Conservation (phyloP, 2,113 vertebrate species). For the Coracopsis vasa region DNA sequence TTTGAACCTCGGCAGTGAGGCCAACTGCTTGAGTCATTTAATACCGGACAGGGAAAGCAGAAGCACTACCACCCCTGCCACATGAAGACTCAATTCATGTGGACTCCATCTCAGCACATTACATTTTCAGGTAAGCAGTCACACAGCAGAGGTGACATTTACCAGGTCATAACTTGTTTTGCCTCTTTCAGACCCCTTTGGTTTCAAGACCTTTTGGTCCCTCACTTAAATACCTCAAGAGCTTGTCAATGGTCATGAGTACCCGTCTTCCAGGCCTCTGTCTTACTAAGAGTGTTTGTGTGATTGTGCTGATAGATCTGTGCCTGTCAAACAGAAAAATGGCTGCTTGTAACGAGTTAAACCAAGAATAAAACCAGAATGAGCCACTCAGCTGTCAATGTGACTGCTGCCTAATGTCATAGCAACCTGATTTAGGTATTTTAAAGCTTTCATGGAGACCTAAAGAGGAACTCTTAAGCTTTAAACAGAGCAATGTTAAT, state of each 20-base stretch:
- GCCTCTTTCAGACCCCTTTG: neutral
- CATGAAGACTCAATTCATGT: neutral
- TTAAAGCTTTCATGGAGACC: neutral
- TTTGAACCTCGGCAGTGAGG: neutral
- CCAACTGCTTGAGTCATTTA: neutral
- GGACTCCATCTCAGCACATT: neutral
- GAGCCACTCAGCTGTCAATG: neutral
- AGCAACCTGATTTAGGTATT: neutral
- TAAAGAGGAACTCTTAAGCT: neutral
- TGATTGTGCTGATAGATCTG: neutral
- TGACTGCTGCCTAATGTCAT: neutral
- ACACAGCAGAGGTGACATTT: neutral
- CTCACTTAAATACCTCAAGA: neutral
- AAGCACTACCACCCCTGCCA: neutral
- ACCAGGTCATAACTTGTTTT: neutral
- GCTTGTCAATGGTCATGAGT: rapidly evolving
- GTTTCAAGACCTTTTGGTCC: neutral
- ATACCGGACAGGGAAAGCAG: neutral
- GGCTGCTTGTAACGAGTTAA: neutral
- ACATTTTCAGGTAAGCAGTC: neutral
- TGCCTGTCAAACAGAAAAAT: neutral
- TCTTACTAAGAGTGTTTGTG: neutral
- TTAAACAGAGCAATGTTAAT: neutral
- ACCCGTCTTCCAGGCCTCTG: neutral
- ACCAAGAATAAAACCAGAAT: neutral